phyloP scores from a whole-genome alignment of 2,113 vertebrate genomes.

The Leptobrachium leishanense region DNA sequence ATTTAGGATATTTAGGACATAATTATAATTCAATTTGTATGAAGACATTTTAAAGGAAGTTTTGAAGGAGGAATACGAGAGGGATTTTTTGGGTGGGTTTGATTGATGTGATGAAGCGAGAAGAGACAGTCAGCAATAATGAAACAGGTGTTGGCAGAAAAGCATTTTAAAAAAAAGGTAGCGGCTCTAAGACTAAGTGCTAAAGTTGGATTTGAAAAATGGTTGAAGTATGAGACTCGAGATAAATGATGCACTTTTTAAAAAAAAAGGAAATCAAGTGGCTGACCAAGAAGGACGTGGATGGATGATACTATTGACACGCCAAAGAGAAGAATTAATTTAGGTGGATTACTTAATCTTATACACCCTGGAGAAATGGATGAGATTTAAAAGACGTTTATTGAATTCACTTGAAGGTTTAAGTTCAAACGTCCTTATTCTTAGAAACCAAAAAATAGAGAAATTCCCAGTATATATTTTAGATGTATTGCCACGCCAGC shows the following conservation, averaged over 20 bases:
- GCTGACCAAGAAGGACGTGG: slow-evolving; percentile 42
- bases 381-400: slow-evolving; percentile 30
- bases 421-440: neutral
- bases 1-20: neutral
- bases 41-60: slow-evolving; percentile 27
- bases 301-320: slow-evolving; percentile 43
- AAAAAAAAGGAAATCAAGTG: slow-evolving; percentile 43
- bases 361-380: slow-evolving; percentile 34
- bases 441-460: neutral
- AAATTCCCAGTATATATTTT: neutral
- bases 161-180: slow-evolving; percentile 30
- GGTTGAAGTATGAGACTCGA: slow-evolving; percentile 27
- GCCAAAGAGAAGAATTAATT: slow-evolving; percentile 37
- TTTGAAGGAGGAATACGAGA: slow-evolving; percentile 29
- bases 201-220: slow-evolving; percentile 41
- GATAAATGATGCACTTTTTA: slow-evolving; percentile 42
- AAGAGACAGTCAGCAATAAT: slow-evolving; percentile 39
- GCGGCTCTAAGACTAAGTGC: slow-evolving; percentile 12
- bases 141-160: slow-evolving; percentile 43
- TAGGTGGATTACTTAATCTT: slow-evolving; percentile 41
- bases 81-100: slow-evolving; percentile 16
- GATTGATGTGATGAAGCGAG: slow-evolving; percentile 37
- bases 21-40: neutral
- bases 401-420: slow-evolving; percentile 10
- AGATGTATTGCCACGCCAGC: too few relatives aligned